Evolutionary conservation across 2,888 invertebrate genomes (phyloP), one percentile per base, ranked within the genome.

Genomic region (Harmothoe impar): DNA sequence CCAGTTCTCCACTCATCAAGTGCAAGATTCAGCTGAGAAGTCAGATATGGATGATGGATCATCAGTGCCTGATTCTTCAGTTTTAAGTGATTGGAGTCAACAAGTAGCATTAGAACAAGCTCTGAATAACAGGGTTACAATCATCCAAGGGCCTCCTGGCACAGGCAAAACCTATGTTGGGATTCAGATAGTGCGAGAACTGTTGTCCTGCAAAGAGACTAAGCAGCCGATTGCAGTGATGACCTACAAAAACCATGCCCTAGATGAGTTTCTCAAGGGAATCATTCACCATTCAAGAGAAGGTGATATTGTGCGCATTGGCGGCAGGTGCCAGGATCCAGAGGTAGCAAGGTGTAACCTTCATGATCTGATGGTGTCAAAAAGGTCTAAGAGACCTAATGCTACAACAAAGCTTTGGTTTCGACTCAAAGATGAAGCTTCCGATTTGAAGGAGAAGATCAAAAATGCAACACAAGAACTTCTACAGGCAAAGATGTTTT

Each of bases 111-210:
- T 62, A 3, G 62, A 62, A 20, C 20, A 20, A n/a, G 94, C 95
- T 0, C 90, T 96, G 0, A 94, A 94, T 0, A 94, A 94, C 90
- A 94, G 95, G 89, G 90, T 96, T 33, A 93, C 95, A 5, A 91
- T 95, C 72, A 95, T 94, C 33, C 95, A 95, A 92, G 95, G 98
- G 0, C 98, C 98, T 0, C 98, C 98, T 0, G 98, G 98, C 0
- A 98, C 98, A 0, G 98, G 98, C 0, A 98, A 98, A 96, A 98
- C 98, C 0, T 97, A 97, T 95, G 95, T 98, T 91, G 98, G 98
- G 0, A 96, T 98, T 54, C 97, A 97, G 96, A 97, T 98, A 29
- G 97, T 97, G 0, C 88, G 94, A 43, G 91, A 97, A 0, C 94
- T 98, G 35, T 95, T 98, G 0, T 95, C 96, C 91, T 98, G 98